Conservation (phyloP, 2,113 vertebrate species). For the Ciconia stormi region DNA sequence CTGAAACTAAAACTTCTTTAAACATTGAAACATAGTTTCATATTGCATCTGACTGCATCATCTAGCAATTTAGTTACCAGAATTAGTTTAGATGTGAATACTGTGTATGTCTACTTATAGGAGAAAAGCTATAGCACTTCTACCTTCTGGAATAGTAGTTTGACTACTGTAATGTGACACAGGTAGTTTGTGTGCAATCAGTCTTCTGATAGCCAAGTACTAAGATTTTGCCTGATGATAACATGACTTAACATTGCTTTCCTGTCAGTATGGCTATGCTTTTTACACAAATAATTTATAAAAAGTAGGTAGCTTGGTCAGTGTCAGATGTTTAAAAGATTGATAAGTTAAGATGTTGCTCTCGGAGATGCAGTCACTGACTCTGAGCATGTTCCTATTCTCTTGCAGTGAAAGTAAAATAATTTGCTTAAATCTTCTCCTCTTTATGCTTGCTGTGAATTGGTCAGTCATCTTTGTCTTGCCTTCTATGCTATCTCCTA, state of each 20-base stretch:
- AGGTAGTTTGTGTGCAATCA: not conserved
- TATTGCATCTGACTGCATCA: not conserved
- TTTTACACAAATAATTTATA: not conserved
- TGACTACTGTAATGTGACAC: not conserved
- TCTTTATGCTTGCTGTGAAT: not conserved
- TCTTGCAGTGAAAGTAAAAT: not conserved
- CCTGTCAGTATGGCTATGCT: not conserved
- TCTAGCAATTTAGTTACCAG: not conserved
- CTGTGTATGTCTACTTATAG: not conserved
- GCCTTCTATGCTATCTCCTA: not conserved
- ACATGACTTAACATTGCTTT: not conserved
- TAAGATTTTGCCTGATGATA: not conserved
- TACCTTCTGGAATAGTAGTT: not conserved
- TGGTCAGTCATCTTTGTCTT: not conserved
- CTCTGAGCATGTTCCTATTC: not conserved
- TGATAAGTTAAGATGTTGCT: not conserved
- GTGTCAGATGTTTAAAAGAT: not conserved
- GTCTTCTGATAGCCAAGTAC: not conserved
- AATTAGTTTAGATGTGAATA: not conserved
- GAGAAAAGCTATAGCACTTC: not conserved
- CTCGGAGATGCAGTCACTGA: not conserved
- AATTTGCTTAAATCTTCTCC: not conserved
- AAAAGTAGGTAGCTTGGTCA: not conserved
- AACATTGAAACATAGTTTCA: not conserved
- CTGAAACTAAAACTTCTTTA: not conserved